Base-by-base conservation (phyloP, 2,797 vertebrate species). In the Clarias fuscus region DNA sequence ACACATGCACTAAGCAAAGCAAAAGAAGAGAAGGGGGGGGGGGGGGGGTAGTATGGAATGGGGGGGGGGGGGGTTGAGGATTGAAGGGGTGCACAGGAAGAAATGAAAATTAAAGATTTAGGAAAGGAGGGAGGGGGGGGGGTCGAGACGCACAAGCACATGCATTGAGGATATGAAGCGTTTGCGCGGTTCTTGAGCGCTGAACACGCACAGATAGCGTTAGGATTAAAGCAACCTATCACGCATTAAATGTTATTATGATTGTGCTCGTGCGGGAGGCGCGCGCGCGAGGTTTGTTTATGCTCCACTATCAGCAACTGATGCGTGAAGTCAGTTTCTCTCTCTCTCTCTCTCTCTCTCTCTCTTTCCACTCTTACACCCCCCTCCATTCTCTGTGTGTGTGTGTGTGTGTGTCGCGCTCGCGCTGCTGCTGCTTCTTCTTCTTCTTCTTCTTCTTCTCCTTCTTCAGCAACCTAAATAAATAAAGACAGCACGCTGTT, bases 291-390 rank as follows among this genome's bases (percentile, higher is more conserved):
- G 93, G 93, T 93, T 91, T 93, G 93, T 92, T 92, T 94, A 89
- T 92, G 92, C 93, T 93, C 93, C 93, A 90, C 88, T 91, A 92
- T 92, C 92, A 91, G 93, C 92, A 94, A 95, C 95, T 94, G 95
- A 96, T 95, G 96, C 95, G 94, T 94, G 95, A 95, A 93, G 94
- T 96, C 95, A 91, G 91, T 92, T 92, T 89, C 93, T 88, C 87
- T 86, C 87, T 89, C 90, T 92, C 93, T 89, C 86, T 88, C 90
- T 92, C 89, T 59, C 14, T 77, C 24, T 78, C 56, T 37, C 58
- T 67, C 88, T 62, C 27, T 62, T 58, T 89, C 88, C 89, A 88
- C 89, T 85, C 91, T 90, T 86, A 88, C 91, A 92, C 89, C 18
- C 22, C n/a, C 59, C 18, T 22, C n/a, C 14, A 14, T 37, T 7